Conservation (phyloP, 2,113 vertebrate genomes). For the Dascyllus trimaculatus region DNA sequence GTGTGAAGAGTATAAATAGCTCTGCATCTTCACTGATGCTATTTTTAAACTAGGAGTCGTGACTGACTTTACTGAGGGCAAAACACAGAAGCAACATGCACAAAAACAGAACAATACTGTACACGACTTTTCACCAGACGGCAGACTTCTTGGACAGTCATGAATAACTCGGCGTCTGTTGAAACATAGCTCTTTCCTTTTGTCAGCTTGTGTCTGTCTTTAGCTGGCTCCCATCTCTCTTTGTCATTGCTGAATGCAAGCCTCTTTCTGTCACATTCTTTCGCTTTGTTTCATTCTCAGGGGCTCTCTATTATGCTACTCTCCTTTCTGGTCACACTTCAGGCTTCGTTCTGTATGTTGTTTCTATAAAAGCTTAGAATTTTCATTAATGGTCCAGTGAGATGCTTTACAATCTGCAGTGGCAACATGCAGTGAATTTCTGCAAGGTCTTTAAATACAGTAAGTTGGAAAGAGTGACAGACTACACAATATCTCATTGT, state of each 20-base stretch:
- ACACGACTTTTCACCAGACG: slow-evolving; percentile 32
- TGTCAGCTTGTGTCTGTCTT: slow-evolving; percentile 52
- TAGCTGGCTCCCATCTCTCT: slow-evolving; percentile 49
- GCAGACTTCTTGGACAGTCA: slow-evolving; percentile 50
- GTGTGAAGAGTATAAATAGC: slow-evolving; percentile 82
- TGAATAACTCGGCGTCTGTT: slow-evolving; percentile 49
- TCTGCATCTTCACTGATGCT: slow-evolving; percentile 75
- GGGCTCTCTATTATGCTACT: slow-evolving; percentile 22
- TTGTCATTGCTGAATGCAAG: slow-evolving; percentile 52
- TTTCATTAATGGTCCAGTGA: slow-evolving; percentile 10
- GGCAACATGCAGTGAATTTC: slow-evolving; percentile 20
- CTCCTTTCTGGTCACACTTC: slow-evolving; percentile 44
- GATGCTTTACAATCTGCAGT: slow-evolving; percentile 15
- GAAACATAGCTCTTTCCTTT: slow-evolving; percentile 45
- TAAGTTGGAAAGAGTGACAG: background rate
- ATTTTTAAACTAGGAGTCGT: slow-evolving; percentile 78
- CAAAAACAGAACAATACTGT: slow-evolving; percentile 11
- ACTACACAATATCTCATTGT: background rate
- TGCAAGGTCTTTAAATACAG: background rate
- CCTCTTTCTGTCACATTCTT: slow-evolving; percentile 21
- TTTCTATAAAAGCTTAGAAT: slow-evolving; percentile 24
- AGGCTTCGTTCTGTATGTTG: slow-evolving; percentile 28
- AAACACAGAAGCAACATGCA: slow-evolving; percentile 36
- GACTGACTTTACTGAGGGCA: slow-evolving; percentile 76
- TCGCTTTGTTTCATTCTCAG: slow-evolving; percentile 56